Conservation (phyloP, 2,797 vertebrate species). For the Craterocephalus amniculus region DNA sequence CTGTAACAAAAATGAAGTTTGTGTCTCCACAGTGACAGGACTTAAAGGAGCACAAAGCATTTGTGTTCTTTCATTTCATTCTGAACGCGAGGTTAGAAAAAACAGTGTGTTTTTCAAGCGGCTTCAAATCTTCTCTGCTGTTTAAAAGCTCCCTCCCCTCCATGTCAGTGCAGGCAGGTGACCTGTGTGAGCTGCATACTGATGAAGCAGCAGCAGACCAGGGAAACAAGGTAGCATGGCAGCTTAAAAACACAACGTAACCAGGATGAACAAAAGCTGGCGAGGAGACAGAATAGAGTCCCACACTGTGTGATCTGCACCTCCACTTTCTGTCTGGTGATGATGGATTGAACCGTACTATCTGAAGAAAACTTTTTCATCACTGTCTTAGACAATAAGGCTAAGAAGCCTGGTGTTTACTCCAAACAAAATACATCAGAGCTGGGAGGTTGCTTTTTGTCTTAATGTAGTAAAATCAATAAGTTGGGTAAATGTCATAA, state of each 20-base stretch:
- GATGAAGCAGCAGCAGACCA: constrained; percentile 54
- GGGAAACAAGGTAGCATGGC: constrained; percentile 34
- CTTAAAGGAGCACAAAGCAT: fast-evolving
- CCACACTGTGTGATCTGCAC: constrained; percentile 69
- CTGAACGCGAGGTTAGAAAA: background rate
- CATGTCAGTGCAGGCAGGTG: constrained; percentile 58
- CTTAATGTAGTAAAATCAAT: constrained; percentile 42
- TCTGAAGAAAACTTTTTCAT: constrained; percentile 42
- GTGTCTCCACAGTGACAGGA: background rate
- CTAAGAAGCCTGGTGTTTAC: constrained; percentile 21
- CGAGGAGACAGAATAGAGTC: constrained; percentile 46
- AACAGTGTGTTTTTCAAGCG: constrained; percentile 8
- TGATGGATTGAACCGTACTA: constrained; percentile 67
- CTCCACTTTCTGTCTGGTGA: constrained; percentile 54
- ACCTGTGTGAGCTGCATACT: constrained; percentile 67
- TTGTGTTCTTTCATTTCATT: background rate
- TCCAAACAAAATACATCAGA: constrained; percentile 6
- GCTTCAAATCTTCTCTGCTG: constrained; percentile 38
- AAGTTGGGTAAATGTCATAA: constrained; percentile 22
- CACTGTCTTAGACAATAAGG: constrained; percentile 7
- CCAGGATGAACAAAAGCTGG: constrained; percentile 56
- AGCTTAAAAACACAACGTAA: constrained; percentile 29
- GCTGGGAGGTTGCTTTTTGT: constrained; percentile 32
- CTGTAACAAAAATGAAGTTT: background rate
- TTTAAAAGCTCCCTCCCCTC: constrained; percentile 30